A percentile compares a stretch with the other conserved stretches of the same genome.
Conservation (phyloP, 92 coral and sea anemone species). For the Zoanthus solanderi region DNA sequence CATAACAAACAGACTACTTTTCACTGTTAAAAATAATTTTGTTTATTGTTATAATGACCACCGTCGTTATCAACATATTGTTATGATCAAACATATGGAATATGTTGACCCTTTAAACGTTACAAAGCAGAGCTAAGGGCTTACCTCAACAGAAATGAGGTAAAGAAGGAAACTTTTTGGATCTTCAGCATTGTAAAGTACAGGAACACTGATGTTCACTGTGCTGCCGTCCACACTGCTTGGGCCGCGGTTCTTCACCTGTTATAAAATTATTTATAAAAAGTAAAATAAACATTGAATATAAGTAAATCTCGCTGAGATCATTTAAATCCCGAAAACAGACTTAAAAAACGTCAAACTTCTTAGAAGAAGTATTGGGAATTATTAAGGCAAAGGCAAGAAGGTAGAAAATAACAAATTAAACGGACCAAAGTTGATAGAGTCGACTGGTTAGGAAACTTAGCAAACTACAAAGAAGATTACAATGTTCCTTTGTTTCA, state of each 20-base stretch:
- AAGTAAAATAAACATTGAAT: not conserved
- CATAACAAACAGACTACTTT: no score
- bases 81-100: no score
- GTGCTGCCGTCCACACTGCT: conserved; percentile 34
- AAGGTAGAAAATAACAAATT: not conserved
- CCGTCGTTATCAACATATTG: no score
- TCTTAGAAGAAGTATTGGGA: not conserved
- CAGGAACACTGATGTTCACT: conserved; percentile 23
- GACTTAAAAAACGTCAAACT: not conserved
- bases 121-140: not conserved
- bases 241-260: conserved; percentile 38
- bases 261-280: not conserved
- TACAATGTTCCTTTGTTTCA: no score
- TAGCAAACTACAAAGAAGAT: no score
- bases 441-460: not conserved
- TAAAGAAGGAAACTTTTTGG: conserved; percentile 11
- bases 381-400: not conserved
- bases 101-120: not conserved
- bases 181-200: conserved; percentile 3
- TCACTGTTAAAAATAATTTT: no score
- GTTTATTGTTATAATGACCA: no score
- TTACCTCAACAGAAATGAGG: conserved; percentile 14
- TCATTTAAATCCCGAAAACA: not conserved
- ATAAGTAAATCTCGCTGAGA: not conserved
- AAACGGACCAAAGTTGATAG: not conserved